Base-by-base conservation (phyloP, 1,140 invertebrate species). In the Diploscapter pachys region DNA sequence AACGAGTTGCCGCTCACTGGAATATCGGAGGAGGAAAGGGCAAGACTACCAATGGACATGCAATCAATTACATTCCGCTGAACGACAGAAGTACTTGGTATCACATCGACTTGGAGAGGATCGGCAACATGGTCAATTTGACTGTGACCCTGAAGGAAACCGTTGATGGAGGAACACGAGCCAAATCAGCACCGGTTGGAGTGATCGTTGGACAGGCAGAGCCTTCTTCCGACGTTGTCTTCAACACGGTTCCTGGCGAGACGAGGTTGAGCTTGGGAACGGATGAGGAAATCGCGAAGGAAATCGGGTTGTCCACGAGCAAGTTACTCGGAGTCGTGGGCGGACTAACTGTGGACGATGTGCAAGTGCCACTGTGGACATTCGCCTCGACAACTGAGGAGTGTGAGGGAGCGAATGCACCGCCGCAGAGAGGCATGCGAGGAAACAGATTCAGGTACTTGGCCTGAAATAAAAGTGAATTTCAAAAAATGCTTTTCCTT, bases 11-110 rank as follows among this genome's bases (percentile, higher is more conserved):
- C 54, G 81, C 79, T 6, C 78, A 81, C 56, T 85, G 84, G 84
- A 80, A 85, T 67, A 80, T 85, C 71, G 83, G 83, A 63, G 84
- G 84, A 5, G 55, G 64, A 5, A 79, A 81, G 71, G 76, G 80
- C 48, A 65, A 71, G 68, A 80, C 80, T 31, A 80, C 82, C 4
- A 83, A 86, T 57, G 77, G 80, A 57, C 76, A 81, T 13, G 80
- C 80, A 49, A 79, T 86, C 71, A 79, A 73, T 57, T 83, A 82
- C 65, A 83, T 86, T 65, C 84, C 83, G 6, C 64, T 77, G 6
- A 80, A 76, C 48, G 81, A 83, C 59, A 76, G 82, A 54, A 77
- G 71, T 72, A 86, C 81, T 51, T 85, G 83, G 83, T 85, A 85
- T 59, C 74, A 83, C 48, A 82, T 83, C 56, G 80, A 82, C 54